Base-by-base conservation (phyloP, 2,113 vertebrate species). In the Corydoras maculifer region DNA sequence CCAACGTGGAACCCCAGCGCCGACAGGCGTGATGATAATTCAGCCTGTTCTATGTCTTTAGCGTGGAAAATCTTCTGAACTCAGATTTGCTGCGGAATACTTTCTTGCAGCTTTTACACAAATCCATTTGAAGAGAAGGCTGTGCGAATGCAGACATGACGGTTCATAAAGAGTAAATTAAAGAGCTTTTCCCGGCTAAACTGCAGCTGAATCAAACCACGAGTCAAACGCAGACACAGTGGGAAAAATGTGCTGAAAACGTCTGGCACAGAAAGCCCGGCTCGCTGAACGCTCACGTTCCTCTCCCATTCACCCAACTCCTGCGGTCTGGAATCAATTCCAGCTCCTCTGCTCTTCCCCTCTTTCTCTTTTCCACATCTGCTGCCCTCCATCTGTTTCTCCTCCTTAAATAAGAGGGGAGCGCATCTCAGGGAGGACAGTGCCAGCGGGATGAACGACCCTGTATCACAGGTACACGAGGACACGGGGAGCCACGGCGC, bases 271-370 rank as follows among this genome's bases (percentile, higher is more conserved):
- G 81, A 73, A 29, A 7, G 43, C 53, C 76, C 72, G 66, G 50
- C 70, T 58, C 62, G 68, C 29, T 8, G 70, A 75, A 55, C 72
- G 43, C 50, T 81, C 76, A 81, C 68, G 75, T 80, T 81, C 81
- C 73, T 81, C 80, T 77, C 75, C 75, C 81, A 57, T 6, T 60
- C 59, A 61, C 4, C 67, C 72, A 73, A 0, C 31, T 49, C 69
- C 58, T 57, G 71, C 60, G 5, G 72, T 72, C 84, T 73, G 80
- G 51, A 61, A 82, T 9, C 73, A 80, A 84, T 87, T 86, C 81
- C 68, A 53, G 49, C 53, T 30, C 58, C 29, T 73, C 57, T 75
- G 62, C 79, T 71, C 72, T 77, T 63, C 59, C 73, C 72, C 68
- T 63, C 63, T 66, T 68, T 58, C 71, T 64, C 65, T n/a, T 32